Evolutionary conservation across 2,888 invertebrate genomes (phyloP).

Genomic region (Megaustenia siamemsis): DNA sequence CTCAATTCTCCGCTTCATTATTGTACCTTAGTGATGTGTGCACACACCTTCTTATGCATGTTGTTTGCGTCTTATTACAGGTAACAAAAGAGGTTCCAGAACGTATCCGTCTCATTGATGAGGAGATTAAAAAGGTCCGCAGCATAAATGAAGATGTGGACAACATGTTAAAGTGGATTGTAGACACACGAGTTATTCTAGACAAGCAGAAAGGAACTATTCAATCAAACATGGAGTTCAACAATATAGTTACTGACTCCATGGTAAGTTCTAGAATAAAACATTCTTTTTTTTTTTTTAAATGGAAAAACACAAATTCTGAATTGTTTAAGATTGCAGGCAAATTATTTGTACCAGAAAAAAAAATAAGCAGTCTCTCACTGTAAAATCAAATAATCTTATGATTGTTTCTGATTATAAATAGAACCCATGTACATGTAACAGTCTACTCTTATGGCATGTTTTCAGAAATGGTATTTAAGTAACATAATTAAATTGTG

Average conservation of each 20-base stretch:
- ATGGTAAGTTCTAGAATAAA: slow-evolving; percentile 62
- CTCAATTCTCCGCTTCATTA: no score
- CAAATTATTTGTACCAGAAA: no score
- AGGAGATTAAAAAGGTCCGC: slow-evolving; percentile 66
- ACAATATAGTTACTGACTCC: slow-evolving; percentile 72
- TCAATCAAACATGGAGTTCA: slow-evolving; percentile 72
- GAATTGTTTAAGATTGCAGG: no score
- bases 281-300: neutral
- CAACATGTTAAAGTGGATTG: slow-evolving; percentile 72
- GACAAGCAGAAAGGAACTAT: slow-evolving; percentile 72
- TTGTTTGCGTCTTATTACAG: slow-evolving; percentile 62
- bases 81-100: slow-evolving; percentile 70
- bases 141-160: slow-evolving; percentile 72
- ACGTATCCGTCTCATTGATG: slow-evolving; percentile 63
- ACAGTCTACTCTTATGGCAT: no score
- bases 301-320: no score
- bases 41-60: no score
- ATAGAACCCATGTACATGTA: no score
- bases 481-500: no score
- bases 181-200: slow-evolving; percentile 69
- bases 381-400: no score
- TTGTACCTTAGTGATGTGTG: no score
- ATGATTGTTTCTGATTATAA: neutral
- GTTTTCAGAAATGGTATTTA: no score
- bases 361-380: no score